Evolutionary conservation across 92 coral and sea anemone genomes (phyloP), one percentile per base, ranked within the genome.

Genomic region (Phenganax marumi): DNA sequence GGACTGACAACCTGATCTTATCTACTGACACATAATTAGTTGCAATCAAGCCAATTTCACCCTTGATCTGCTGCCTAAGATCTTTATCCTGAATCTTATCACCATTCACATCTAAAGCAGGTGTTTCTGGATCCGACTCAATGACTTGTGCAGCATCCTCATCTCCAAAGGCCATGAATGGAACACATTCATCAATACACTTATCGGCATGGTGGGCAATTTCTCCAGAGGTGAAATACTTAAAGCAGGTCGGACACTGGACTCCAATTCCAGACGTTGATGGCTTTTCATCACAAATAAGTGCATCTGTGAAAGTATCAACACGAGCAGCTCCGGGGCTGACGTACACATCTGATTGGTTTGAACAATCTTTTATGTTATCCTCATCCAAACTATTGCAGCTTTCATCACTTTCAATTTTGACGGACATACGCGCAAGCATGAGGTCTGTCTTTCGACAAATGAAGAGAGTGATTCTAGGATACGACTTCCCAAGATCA

Each of bases 321-420:
- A 33, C 43, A 33, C 43, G 5, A 33, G 43, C 43, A 33, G 70
- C 70, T 23, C 26, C 70, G 0, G 21, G 25, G 70, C 70, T 63
- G n/a, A 63, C 23, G 7, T 23, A 22, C 70, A 63, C 6, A 63
- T 39, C 55, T 2, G 77, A 72, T 0, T 47, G 55, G 57, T 49
- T 72, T 14, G 77, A 49, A 72, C 13, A n/a, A 43, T 72, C 77
- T 72, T 72, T 9, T 72, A 46, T 52, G 77, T 22, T 48, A 49
- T 72, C 77, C 25, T 72, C 56, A 72, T 72, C 57, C 19, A 49
- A n/a, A 46, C 77, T 46, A 49, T 72, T 12, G 24, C 24, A 62
- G 61, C 77, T 72, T 72, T 72, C 19, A 72, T 72, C 77, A 72
- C 77, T 72, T 49, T 72, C 77, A 48, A 72, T 49, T 72, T 72